Evolutionary conservation across 2,113 vertebrate species (phyloP).

Genomic region (Tricholaema leucomelas): DNA sequence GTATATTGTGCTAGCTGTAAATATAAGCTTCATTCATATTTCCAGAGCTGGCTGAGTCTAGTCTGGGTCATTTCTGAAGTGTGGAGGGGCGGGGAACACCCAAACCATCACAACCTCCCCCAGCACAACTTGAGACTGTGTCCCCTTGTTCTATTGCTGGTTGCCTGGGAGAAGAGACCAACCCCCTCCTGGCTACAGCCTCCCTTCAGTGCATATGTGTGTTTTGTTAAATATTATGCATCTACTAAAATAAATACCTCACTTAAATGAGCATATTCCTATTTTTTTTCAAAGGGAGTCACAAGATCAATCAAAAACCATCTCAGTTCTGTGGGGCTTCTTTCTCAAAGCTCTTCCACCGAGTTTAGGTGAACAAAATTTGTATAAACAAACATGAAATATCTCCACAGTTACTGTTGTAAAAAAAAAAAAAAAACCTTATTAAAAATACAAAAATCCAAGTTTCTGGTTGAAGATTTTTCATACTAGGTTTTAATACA

Average conservation of each 20-base stretch:
- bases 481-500: constrained; percentile 71
- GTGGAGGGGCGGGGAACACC: no score
- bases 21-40: no score
- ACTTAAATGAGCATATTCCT: not conserved
- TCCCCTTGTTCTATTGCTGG: no score
- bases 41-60: no score
- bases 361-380: constrained; percentile 17
- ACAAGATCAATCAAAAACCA: not conserved
- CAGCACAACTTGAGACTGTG: no score
- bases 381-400: not conserved
- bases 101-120: no score
- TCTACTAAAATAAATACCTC: not conserved
- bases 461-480: constrained; percentile 54
- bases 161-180: no score
- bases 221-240: not conserved
- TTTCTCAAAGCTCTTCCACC: not conserved
- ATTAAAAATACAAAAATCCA: constrained; percentile 33
- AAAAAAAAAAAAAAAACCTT: not conserved
- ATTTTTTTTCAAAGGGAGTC: not conserved
- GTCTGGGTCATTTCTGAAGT: no score
- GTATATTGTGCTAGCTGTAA: no score
- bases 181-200: no score
- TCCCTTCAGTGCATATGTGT: no score
- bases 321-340: not conserved
- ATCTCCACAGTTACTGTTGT: constrained; percentile 45